Evolutionary conservation across 2,888 invertebrate genomes (phyloP), one percentile per base, ranked within the genome.

Genomic region (Hirudinaria manillensis): DNA sequence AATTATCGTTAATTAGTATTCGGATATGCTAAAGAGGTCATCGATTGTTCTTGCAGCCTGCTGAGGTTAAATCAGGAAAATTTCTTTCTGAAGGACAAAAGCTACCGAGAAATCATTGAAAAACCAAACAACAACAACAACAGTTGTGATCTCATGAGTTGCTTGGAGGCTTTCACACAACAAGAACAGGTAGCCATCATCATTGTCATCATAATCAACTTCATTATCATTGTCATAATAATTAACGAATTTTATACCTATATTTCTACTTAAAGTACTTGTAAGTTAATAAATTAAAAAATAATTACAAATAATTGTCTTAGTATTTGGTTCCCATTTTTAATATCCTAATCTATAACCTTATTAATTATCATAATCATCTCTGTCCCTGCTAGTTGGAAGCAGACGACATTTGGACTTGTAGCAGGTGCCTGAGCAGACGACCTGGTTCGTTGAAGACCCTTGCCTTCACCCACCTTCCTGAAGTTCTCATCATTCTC

Each of bases 321-420:
- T n/a, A n/a, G n/a, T n/a, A n/a, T n/a, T n/a, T n/a, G n/a, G n/a
- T n/a, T n/a, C n/a, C 29, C n/a, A 70, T n/a, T 34, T n/a, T 53
- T 32, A 51, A 19, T 3, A 27, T 71, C 53, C 13, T 71, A 19
- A 53, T 3, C 53, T n/a, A 19, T 45, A 27, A 38, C 19, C 53
- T 53, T 51, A 32, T n/a, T 3, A n/a, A 51, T 24, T 24, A 68
- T 53, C 36, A 24, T 51, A 45, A 71, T 71, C 53, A 51, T 45
- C 29, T 51, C 29, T 4, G 10, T 53, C 51, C 45, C 45, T 92
- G 1, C 91, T n/a, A 92, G 77, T 88, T 96, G 70, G 92, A 92
- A 75, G 91, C 92, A 78, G 94, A 94, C 82, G 94, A 96, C 86
- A 93, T 94, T 3, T 96, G 96, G 95, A 90, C 93, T 86, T 97